Evolutionary conservation across 2,113 vertebrate genomes (phyloP), one percentile per base, ranked within the genome.

Genomic region (Archilochus colubris): DNA sequence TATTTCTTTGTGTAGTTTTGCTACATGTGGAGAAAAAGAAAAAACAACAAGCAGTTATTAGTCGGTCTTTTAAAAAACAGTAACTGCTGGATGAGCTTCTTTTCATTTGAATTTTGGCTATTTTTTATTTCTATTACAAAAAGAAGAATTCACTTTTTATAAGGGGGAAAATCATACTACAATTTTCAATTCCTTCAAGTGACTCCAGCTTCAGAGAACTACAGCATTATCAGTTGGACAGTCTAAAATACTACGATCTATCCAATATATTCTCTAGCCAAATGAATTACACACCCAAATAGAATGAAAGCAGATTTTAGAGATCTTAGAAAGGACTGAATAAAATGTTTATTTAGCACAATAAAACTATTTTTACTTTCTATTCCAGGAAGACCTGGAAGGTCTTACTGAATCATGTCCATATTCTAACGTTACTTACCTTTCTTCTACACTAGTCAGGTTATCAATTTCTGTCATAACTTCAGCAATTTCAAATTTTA

Each of bases 401-500:
- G 44, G 28, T 58, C 43, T 58, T 31, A 70, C 9, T 79, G 48
- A 79, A 62, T 58, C 66, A 44, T 4, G 10, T 23, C 67, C 22
- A 14, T 13, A 54, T 18, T 27, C 12, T 61, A 58, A 25, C 43
- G 53, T 10, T 44, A 58, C 93, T 97, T 92, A 99, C 99, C 99
- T 99, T 95, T 99, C 99, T 95, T 99, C 99, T 9, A 98, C 98
- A 40, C 99, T 99, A 6, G 99, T 99, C 91, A 99, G 97, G 89
- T 99, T 99, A 97, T 99, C 99, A 24, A 99, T 99, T 97, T 99
- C 99, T 1, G 99, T 99, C 99, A 99, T 99, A 88, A 99, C 99
- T 89, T 99, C 99, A 3, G 99, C 98, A 40, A 99, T 99, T 96
- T 99, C 99, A 95, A 99, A 99, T 97, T 99, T 99, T 97, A 99